A percentile compares a stretch with the other conserved stretches of the same genome.
Evolutionary conservation across 2,113 vertebrate species (phyloP).

Genomic region (Catharus minimus): DNA sequence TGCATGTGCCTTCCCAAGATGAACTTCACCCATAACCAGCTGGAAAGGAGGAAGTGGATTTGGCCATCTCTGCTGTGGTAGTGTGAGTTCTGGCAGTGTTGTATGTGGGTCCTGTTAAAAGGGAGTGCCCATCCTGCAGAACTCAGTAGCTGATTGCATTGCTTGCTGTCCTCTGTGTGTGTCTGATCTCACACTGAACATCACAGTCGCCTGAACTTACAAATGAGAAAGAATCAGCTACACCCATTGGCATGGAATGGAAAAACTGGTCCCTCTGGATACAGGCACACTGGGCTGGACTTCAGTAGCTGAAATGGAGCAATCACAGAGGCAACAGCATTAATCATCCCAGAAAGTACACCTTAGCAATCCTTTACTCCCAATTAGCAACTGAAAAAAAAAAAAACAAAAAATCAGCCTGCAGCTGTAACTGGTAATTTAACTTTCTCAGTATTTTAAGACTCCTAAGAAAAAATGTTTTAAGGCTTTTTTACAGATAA

Average conservation of each 20-base stretch:
- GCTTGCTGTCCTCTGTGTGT: background rate
- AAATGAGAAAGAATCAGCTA: background rate
- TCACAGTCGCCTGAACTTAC: background rate
- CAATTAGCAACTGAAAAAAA: background rate
- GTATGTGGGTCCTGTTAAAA: background rate
- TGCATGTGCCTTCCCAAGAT: background rate
- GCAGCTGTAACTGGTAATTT: background rate
- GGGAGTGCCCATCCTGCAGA: background rate
- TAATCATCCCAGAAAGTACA: background rate
- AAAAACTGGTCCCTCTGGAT: background rate
- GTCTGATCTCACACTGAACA: background rate
- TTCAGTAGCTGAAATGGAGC: background rate
- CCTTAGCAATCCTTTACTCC: background rate
- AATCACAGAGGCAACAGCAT: background rate
- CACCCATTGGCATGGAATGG: background rate
- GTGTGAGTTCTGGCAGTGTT: background rate
- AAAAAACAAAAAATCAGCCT: background rate
- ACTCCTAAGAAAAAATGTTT: background rate
- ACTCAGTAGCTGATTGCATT: background rate
- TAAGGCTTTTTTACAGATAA: background rate
- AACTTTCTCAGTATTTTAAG: background rate
- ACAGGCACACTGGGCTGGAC: accelerated
- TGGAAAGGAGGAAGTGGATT: background rate
- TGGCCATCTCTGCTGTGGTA: background rate
- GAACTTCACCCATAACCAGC: background rate